Percentiles rank a stretch among this genome's conserved stretches.
These are phyloP conservation scores for Tolmerus cingulatus DNA, from an alignment of 2,888 invertebrate genomes.

Conservation along the genomic window DNA sequence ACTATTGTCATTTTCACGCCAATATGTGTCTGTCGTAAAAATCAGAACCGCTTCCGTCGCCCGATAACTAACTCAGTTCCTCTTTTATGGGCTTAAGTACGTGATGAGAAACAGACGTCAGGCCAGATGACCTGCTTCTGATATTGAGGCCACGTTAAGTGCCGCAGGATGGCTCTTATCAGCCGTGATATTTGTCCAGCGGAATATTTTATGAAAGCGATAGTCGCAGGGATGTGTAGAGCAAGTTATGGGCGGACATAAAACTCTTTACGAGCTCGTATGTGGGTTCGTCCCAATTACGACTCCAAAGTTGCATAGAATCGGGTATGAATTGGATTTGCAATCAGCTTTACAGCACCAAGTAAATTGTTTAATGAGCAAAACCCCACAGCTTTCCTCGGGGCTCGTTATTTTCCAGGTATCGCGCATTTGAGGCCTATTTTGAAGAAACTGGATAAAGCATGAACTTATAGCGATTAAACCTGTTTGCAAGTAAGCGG, in stretches of 20 bases:
- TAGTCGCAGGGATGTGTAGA: neutral
- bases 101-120: neutral
- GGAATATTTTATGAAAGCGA: neutral
- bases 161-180: neutral
- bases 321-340: neutral
- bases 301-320: neutral
- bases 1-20: neutral
- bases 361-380: neutral
- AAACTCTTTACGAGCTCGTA: neutral
- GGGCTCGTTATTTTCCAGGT: neutral
- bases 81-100: neutral
- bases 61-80: neutral
- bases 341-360: neutral
- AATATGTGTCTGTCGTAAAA: neutral
- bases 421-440: neutral
- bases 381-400: neutral
- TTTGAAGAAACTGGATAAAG: neutral
- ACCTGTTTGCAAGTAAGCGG: neutral
- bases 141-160: neutral
- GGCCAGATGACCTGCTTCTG: neutral
- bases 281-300: neutral
- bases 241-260: neutral
- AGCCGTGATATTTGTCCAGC: neutral
- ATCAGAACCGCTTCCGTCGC: neutral
- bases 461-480: neutral